Evolutionary conservation across 2,113 vertebrate genomes (phyloP).

Genomic region (Chloropsis cyanopogon): DNA sequence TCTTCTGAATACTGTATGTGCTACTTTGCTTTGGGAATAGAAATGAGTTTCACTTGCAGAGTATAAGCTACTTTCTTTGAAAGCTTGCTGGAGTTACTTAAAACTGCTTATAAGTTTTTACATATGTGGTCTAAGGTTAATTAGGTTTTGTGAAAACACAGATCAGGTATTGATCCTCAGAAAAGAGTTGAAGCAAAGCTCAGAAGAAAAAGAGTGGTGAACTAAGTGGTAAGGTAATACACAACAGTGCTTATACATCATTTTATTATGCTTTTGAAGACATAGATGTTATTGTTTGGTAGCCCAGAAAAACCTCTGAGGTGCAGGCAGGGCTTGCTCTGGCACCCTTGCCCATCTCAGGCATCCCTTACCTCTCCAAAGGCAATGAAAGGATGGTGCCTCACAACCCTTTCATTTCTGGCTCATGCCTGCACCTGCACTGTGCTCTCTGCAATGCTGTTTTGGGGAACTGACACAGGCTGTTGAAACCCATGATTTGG

Average conservation of each 20-base stretch:
- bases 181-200: not conserved
- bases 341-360: not conserved
- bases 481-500: not conserved
- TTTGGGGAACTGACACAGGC: not conserved
- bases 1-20: not conserved
- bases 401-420: not conserved
- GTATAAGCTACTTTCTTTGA: not conserved
- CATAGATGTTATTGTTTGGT: not conserved
- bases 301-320: not conserved
- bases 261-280: not conserved
- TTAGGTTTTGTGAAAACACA: not conserved
- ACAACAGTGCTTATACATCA: not conserved
- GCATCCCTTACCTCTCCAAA: not conserved
- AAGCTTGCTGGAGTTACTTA: not conserved
- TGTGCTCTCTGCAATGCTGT: not conserved
- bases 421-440: not conserved
- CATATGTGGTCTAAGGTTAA: not conserved
- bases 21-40: not conserved
- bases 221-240: not conserved
- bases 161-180: not conserved
- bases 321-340: not conserved
- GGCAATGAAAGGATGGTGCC: not conserved
- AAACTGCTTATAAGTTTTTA: conserved; percentile 2
- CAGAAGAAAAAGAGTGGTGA: not conserved
- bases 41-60: not conserved